Base-by-base conservation (phyloP, 2,113 vertebrate species). In the Pseudorasbora parva region DNA sequence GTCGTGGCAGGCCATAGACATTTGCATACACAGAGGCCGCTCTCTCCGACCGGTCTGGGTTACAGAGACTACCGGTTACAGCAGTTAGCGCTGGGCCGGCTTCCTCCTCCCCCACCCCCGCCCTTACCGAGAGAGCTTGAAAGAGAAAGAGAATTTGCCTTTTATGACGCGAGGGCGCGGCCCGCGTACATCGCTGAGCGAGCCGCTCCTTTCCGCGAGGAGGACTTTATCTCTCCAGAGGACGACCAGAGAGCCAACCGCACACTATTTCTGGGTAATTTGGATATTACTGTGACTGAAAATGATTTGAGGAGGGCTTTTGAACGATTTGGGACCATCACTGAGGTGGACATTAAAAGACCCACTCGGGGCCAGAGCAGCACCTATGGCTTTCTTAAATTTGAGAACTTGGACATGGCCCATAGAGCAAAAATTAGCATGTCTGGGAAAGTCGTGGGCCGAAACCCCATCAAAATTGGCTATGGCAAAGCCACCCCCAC, bases 331-430 rank as follows among this genome's bases (percentile, higher is more conserved):
- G 98, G 98, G n/a, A 96, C 97, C 57, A 98, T 99, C 85, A 98
- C 97, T 0, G 98, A 99, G 88, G 97, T 99, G 87, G 98, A 99
- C 90, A 99, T 99, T 78, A 99, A 99, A 85, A 92, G 97, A 84
- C 96, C 97, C 1, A 92, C 92, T 12, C 92, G 96, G 0, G 97
- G 97, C 59, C 97, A 99, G 89, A 96, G 94, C 82, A 97, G 97
- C 89, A 99, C 98, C 0, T 99, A 98, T 49, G 97, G 97, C 45
- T 99, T 99, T 89, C 94, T 99, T 51, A 99, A 99, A 81, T 99
- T 97, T 92, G 97, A 99, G 87, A 99, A 99, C 75, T 93, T 99
- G 83, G 98, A 99, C 91, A 99, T 99, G 98, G 97, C 98, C 0
- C 97, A 99, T 83, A 92, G 97, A 23, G 98, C 97, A 84, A 99